These are phyloP conservation scores for Eciton burchellii DNA, from an alignment of 1,140 invertebrate genomes.

Conservation along the genomic window DNA sequence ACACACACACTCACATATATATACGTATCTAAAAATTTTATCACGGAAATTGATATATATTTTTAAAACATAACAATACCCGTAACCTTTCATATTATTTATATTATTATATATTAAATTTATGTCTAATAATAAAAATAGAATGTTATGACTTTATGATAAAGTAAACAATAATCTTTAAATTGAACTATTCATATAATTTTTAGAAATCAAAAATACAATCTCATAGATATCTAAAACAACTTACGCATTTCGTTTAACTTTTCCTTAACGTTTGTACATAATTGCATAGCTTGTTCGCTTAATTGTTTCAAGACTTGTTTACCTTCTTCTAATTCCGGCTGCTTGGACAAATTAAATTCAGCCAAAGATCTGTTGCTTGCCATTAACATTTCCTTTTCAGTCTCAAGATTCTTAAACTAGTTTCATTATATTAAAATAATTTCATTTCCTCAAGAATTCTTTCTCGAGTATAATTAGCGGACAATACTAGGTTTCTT, in stretches of 20 bases:
- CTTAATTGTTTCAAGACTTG: slow-evolving; percentile 89
- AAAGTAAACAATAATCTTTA: no score
- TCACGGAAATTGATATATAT: no score
- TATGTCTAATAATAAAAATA: no score
- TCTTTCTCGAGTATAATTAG: no score
- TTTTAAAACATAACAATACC: no score
- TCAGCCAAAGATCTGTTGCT: slow-evolving; percentile 95
- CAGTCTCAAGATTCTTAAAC: slow-evolving; percentile 92
- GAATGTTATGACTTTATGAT: no score
- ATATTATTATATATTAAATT: no score
- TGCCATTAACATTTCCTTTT: slow-evolving; percentile 94
- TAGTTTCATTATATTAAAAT: slow-evolving; percentile 77
- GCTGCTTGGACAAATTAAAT: slow-evolving; percentile 93
- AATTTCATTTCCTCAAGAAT: neutral
- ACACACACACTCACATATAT: no score
- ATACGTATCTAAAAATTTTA: no score
- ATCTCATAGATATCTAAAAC: neutral
- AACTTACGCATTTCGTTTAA: slow-evolving; percentile 88
- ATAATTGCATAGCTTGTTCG: slow-evolving; percentile 89
- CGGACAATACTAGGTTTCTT: no score
- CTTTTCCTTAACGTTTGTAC: slow-evolving; percentile 89
- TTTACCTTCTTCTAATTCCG: slow-evolving; percentile 91
- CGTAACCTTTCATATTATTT: no score
- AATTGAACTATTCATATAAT: neutral
- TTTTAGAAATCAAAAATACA: neutral